Evolutionary conservation across 2,888 invertebrate species (phyloP).

Genomic region (Tachina lurida): DNA sequence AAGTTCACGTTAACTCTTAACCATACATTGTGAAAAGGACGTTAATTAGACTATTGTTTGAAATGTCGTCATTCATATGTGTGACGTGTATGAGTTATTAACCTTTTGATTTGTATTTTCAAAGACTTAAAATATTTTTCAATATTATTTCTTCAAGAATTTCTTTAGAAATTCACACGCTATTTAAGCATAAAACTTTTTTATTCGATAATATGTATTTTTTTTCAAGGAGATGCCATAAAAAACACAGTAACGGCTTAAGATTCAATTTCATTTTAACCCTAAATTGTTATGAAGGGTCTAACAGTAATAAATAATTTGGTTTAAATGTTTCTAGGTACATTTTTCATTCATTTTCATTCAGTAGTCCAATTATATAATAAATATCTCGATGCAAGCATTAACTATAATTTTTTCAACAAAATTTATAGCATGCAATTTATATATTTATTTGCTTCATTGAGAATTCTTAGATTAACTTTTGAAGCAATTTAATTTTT

Average conservation of each 20-base stretch:
- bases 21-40: too few relatives aligned
- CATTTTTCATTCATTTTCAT: too few relatives aligned
- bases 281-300: conserved; percentile 8
- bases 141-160: conserved; percentile 18
- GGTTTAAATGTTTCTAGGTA: too few relatives aligned
- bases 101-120: conserved; percentile 32
- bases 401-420: too few relatives aligned
- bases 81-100: conserved; percentile 36
- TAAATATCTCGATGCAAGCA: too few relatives aligned
- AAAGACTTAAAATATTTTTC: conserved; percentile 47
- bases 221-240: conserved; percentile 5
- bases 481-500: too few relatives aligned
- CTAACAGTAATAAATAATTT: too few relatives aligned
- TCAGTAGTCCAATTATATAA: too few relatives aligned
- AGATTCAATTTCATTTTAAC: conserved; percentile 66
- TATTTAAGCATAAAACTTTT: conserved; percentile 44
- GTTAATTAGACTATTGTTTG: not conserved
- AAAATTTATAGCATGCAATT: too few relatives aligned
- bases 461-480: too few relatives aligned
- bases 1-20: too few relatives aligned
- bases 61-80: conserved; percentile 1
- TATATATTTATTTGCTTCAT: too few relatives aligned
- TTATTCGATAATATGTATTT: conserved; percentile 2
- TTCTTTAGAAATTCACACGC: conserved; percentile 67
- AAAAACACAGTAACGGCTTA: conserved; percentile 39